phyloP scores from a whole-genome alignment of 2,888 invertebrate species.

The Steinernema hermaphroditum region DNA sequence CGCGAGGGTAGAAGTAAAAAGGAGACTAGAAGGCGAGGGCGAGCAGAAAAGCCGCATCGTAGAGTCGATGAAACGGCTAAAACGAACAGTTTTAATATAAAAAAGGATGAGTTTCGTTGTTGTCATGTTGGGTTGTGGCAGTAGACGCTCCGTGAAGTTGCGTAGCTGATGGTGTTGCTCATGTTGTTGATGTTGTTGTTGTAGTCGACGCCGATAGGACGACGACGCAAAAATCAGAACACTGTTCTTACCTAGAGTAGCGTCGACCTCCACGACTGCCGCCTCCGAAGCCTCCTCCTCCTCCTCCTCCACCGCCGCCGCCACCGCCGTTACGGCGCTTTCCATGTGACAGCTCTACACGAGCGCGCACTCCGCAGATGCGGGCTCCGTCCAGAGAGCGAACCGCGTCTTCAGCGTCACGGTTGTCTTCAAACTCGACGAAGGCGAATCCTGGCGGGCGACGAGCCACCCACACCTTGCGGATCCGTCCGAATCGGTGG shows the following conservation, averaged over 20 bases:
- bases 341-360: slow-evolving; percentile 68
- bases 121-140: too few relatives aligned
- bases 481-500: slow-evolving; percentile 82
- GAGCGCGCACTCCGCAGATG: slow-evolving; percentile 68
- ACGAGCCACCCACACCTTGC: slow-evolving; percentile 90
- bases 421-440: slow-evolving; percentile 73
- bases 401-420: slow-evolving; percentile 73
- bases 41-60: slow-evolving; percentile 27
- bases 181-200: slow-evolving; percentile 4
- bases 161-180: too few relatives aligned
- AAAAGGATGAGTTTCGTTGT: background rate
- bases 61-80: slow-evolving; percentile 30
- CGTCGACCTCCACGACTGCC: slow-evolving; percentile 34
- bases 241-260: slow-evolving; percentile 29
- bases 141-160: background rate
- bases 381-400: slow-evolving; percentile 69
- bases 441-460: slow-evolving; percentile 79
- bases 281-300: slow-evolving; percentile 36
- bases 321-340: slow-evolving; percentile 66
- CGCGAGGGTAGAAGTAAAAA: slow-evolving; percentile 6
- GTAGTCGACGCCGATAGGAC: background rate
- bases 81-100: background rate
- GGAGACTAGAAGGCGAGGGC: slow-evolving; percentile 28
- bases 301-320: slow-evolving; percentile 42
- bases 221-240: background rate